Conservation (phyloP, 2,113 vertebrate genomes). For the Gadus chalcogrammus region DNA sequence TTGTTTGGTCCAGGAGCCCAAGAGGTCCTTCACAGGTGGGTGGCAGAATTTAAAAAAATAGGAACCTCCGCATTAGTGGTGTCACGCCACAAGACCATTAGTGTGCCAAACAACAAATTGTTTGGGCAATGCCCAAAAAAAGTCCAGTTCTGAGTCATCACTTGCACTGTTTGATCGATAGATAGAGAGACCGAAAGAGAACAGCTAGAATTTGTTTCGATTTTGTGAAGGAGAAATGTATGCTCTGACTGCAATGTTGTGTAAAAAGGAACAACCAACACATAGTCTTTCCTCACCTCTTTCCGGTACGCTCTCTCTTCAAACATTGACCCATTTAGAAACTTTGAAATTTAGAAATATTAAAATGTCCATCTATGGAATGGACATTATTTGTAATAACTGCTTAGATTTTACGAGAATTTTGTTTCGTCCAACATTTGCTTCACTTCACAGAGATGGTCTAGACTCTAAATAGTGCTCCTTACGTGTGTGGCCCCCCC, state of each 20-base stretch:
- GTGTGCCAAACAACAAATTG: background rate
- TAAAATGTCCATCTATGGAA: background rate
- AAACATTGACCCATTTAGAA: background rate
- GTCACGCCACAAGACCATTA: conserved; percentile 13
- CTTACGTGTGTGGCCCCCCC: conserved; percentile 34
- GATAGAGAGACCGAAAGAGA: background rate
- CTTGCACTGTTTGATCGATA: background rate
- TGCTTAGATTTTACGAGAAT: no score
- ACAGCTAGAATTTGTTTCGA: background rate
- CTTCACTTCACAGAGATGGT: background rate
- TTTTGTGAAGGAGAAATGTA: background rate
- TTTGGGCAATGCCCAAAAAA: conserved; percentile 18
- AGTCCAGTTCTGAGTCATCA: conserved; percentile 26
- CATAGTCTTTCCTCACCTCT: conserved; percentile 25
- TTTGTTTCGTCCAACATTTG: no score
- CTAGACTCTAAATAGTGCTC: background rate
- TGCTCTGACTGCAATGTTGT: conserved; percentile 7
- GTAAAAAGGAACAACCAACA: conserved; percentile 42
- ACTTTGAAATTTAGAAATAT: background rate
- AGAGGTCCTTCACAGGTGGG: conserved; percentile 9
- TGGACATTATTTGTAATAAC: no score
- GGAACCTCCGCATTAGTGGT: no score
- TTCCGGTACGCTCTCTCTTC: conserved; percentile 16
- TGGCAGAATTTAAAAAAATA: no score
- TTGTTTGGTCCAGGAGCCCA: background rate